These are phyloP conservation scores for Naso thynnoides DNA, from an alignment of 2,797 vertebrate species.

Conservation along the genomic window DNA sequence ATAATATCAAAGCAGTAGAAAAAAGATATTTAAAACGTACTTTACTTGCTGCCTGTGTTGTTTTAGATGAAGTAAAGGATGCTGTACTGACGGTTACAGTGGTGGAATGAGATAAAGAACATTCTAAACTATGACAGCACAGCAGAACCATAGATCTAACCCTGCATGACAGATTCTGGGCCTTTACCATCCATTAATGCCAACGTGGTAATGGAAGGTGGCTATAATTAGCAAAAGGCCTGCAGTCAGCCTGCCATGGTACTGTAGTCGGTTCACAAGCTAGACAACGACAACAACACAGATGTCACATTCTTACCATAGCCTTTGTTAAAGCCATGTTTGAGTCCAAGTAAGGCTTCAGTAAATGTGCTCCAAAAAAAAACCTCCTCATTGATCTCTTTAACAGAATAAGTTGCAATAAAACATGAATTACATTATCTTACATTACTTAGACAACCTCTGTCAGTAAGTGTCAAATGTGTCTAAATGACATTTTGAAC, in stretches of 20 bases:
- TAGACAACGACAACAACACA: slow-evolving; percentile 45
- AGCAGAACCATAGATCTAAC: slow-evolving; percentile 28
- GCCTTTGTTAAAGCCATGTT: too few species aligned
- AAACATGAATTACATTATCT: background rate
- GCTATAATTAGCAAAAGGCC: slow-evolving; percentile 75
- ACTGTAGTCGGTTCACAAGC: slow-evolving; percentile 38
- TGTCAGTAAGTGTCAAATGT: background rate
- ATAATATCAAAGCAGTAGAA: background rate
- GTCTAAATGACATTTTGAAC: slow-evolving; percentile 1
- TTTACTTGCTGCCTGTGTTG: too few species aligned
- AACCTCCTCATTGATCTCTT: background rate
- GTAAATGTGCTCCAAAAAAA: slow-evolving; percentile 4
- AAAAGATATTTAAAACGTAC: background rate
- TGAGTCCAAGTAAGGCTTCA: slow-evolving; percentile 12
- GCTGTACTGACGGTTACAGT: slow-evolving; percentile 2
- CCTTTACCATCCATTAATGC: slow-evolving; percentile 63
- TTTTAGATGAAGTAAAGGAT: background rate
- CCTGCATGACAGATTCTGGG: slow-evolving; percentile 46
- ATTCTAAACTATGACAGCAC: slow-evolving; percentile 9
- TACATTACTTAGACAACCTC: background rate
- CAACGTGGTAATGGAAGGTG: slow-evolving; percentile 59
- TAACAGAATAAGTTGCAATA: background rate
- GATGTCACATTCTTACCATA: slow-evolving; percentile 42
- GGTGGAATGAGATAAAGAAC: slow-evolving; percentile 7
- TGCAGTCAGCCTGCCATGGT: slow-evolving; percentile 57